phyloP scores from a whole-genome alignment of 2,888 invertebrate genomes.

The Strigamia crassipes region DNA sequence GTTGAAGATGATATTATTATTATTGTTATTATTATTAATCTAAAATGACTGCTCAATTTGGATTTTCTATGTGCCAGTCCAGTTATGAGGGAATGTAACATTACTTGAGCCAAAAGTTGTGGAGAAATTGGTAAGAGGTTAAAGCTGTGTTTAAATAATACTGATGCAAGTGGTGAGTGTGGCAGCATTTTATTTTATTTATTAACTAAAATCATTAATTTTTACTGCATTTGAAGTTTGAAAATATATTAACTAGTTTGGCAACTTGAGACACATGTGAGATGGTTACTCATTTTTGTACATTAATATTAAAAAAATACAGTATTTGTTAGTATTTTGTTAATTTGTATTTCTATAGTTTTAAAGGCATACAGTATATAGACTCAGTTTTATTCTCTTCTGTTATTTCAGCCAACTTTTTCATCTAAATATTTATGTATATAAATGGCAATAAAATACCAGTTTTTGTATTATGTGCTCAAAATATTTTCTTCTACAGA shows the following conservation, averaged over 20 bases:
- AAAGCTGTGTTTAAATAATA: neutral
- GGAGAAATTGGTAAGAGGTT: neutral
- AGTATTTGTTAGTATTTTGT: too few relatives aligned
- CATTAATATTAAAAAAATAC: too few relatives aligned
- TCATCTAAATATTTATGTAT: neutral
- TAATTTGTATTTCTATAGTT: neutral
- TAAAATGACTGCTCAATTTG: neutral
- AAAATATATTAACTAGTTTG: neutral
- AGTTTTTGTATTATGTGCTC: neutral
- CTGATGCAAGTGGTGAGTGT: neutral
- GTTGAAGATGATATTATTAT: too few relatives aligned
- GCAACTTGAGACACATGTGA: neutral
- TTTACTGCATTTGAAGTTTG: neutral
- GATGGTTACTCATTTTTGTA: neutral
- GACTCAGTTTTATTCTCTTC: neutral
- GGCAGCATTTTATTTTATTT: too few relatives aligned
- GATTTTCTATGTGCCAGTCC: neutral
- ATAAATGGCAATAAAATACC: neutral
- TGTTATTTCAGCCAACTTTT: neutral
- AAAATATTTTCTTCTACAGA: neutral
- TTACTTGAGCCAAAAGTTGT: neutral
- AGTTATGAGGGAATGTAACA: neutral
- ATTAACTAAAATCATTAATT: too few relatives aligned
- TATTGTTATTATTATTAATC: neutral
- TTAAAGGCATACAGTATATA: neutral